Evolutionary conservation across 1,140 invertebrate genomes (phyloP), one percentile per base, ranked within the genome.

Genomic region (Ips typographus): DNA sequence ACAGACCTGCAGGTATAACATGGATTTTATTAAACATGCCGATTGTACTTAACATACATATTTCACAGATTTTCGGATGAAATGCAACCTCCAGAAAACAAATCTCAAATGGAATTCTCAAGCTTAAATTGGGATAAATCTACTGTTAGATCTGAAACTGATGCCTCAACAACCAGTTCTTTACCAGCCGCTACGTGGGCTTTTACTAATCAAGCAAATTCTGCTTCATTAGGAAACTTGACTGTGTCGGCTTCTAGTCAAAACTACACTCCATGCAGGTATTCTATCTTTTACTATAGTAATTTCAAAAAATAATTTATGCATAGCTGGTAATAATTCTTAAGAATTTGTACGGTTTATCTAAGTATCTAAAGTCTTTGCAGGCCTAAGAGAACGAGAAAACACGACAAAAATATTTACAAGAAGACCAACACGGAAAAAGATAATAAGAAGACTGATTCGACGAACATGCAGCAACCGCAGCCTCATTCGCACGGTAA

Each of bases 371-470:
- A 40, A 59, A 22, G 22, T 22, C 36, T 56, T 56, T 2, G 5
- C 47, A 65, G 78, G 56, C 77, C 78, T 36, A 79, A 79, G 57
- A 68, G 78, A 42, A 79, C 74, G 43, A 63, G 77, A 8, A 79
- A 79, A 67, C 75, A 78, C 62, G 76, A 79, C 40, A 72, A 75
- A 41, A 74, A 75, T 55, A 64, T 76, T n/a, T 74, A 76, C 40
- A 73, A 74, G 59, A 77, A 76, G 51, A 73, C 65, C 49, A 67
- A 68, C 42, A 49, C 44, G 36, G 73, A 72, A 40, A 72, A 74
- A 51, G 65, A 70, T 3, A 53, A 44, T 6, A 65, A 65, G 65
- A 71, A 70, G 52, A 56, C 43, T 65, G 70, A 67, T 41, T 61
- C 6, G 7, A 52, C 40, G 4, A 52, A 60, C 43, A 7, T 8